Evolutionary conservation across 2,113 vertebrate genomes (phyloP).

Genomic region (Actinemys pallida): DNA sequence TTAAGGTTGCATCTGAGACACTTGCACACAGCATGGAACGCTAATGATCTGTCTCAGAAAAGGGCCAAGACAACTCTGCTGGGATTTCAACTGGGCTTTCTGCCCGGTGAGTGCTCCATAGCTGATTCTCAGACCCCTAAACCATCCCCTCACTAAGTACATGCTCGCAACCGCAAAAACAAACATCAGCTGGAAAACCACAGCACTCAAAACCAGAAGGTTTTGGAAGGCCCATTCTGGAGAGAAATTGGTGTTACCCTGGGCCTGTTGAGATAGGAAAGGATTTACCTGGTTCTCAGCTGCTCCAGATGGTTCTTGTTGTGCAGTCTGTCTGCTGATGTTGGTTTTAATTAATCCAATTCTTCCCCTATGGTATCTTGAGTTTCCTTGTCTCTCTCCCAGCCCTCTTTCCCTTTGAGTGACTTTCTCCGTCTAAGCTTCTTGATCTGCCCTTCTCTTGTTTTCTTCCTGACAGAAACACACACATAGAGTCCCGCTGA

Average conservation of each 20-base stretch:
- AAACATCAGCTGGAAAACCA: accelerated
- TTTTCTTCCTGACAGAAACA: not conserved
- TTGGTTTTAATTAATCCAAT: accelerated
- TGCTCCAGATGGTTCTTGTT: not conserved
- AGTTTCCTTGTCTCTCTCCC: not conserved
- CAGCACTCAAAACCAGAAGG: accelerated
- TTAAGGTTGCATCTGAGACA: not conserved
- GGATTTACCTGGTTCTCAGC: not conserved
- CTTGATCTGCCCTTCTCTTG: not conserved
- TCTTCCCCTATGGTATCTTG: not conserved
- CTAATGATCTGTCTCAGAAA: not conserved
- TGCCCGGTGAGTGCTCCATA: too few relatives aligned
- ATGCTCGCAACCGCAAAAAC: not conserved
- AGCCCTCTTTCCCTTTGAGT: not conserved
- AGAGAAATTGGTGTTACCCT: accelerated
- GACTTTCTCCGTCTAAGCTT: not conserved
- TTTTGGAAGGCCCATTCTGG: not conserved
- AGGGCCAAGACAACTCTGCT: not conserved
- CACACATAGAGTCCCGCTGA: not conserved
- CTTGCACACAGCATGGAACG: not conserved
- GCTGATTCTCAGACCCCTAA: not conserved
- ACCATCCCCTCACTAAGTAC: not conserved
- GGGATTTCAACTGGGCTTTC: not conserved
- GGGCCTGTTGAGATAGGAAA: not conserved
- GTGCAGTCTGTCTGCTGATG: not conserved